Base-by-base conservation (phyloP, 2,797 vertebrate species). In the Rhynchonycteris naso region DNA sequence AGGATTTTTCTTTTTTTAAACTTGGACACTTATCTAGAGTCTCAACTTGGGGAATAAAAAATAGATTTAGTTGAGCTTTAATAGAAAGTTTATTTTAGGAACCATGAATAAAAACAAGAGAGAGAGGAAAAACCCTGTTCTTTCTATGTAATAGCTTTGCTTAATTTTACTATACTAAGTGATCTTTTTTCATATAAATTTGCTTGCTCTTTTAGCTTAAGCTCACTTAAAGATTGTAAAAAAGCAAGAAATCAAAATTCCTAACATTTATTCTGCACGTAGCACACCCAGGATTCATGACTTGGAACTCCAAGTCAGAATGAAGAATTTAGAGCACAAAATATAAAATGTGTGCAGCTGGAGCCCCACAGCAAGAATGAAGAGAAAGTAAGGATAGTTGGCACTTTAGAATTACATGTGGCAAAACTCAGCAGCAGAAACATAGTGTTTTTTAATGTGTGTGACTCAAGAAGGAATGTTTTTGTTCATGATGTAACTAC, bases 371-470 rank as follows among this genome's bases (percentile, higher is more conserved):
- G 78, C 6, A 28, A 97, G 63, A 52, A 72, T 19, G 69, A 80
- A 86, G 71, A 96, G 95, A 93, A 98, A 96, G 87, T 90, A 96
- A 96, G 98, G 97, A 93, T 91, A 97, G 93, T 97, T 98, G 97
- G 90, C 96, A 97, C 96, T 97, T 97, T 92, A 65, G 96, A 95
- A 91, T 93, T 97, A 61, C 79, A 97, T 97, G 94, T 91, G 95
- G 97, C 86, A 95, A 68, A 97, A 95, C 68, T 95, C 92, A 83
- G 81, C 47, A 59, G 56, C 88, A 97, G 82, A 18, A 30, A 94
- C 91, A 85, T 94, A 94, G 87, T 90, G 94, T 97, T 84, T 96
- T 90, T 90, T 96, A 97, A 96, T 0, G 2, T 30, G 91, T 72
- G 88, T 78, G 33, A 97, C 87, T 95, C 89, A 95, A 89, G 94